Conservation (phyloP, 1,140 invertebrate genomes). For the Lepidostoma basale region DNA sequence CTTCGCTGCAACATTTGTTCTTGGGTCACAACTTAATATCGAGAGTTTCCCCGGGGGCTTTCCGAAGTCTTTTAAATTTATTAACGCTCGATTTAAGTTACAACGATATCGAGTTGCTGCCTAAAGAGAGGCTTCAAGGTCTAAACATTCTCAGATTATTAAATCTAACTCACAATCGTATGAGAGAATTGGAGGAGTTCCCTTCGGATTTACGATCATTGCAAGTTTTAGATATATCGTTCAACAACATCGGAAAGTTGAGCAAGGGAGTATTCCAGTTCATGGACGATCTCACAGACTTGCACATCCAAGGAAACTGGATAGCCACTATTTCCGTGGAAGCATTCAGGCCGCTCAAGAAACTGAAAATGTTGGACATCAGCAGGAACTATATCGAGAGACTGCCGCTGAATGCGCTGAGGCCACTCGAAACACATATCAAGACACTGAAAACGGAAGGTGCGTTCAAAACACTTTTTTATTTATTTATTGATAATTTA, state of each 20-base stretch:
- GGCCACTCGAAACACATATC: conserved; percentile 80
- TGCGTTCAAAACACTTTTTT: too few species aligned
- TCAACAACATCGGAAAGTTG: conserved; percentile 80
- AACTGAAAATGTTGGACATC: conserved; percentile 79
- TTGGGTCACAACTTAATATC: conserved; percentile 78
- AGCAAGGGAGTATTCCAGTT: conserved; percentile 77
- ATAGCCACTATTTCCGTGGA: conserved; percentile 79
- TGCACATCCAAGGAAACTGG: conserved; percentile 83
- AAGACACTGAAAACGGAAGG: conserved; percentile 77
- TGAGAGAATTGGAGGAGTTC: conserved; percentile 85
- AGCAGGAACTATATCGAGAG: conserved; percentile 84
- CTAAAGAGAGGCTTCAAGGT: conserved; percentile 83
- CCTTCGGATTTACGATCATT: conserved; percentile 76
- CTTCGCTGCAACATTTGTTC: conserved; percentile 75
- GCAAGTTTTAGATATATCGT: conserved; percentile 81
- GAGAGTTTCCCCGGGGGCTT: conserved; percentile 83
- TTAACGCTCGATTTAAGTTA: conserved; percentile 81
- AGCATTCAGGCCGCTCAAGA: conserved; percentile 79
- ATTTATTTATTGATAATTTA: too few species aligned
- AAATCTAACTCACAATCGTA: conserved; percentile 82
- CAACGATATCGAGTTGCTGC: conserved; percentile 84
- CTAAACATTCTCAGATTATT: conserved; percentile 72
- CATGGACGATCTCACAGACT: conserved; percentile 73
- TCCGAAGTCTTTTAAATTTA: conserved; percentile 75
- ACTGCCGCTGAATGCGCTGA: conserved; percentile 77